Evolutionary conservation across 2,113 vertebrate genomes (phyloP), one percentile per base, ranked within the genome.

Genomic region (Hiodon alosoides): DNA sequence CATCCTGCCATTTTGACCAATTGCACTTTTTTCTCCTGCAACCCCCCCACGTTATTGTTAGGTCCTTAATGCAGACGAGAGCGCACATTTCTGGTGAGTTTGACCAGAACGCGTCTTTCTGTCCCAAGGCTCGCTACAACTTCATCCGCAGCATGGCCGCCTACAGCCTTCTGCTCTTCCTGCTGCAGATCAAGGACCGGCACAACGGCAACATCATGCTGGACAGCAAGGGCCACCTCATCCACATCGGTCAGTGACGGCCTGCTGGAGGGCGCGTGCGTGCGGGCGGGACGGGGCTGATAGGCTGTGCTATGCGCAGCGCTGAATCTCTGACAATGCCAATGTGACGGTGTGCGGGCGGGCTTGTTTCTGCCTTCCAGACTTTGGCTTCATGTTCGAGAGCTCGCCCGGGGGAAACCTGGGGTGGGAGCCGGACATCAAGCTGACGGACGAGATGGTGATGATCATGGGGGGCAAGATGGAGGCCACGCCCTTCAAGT

Each of bases 381-480:
- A 98, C 83, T 98, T 98, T 60, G 97, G 96, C 75, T 98, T 98
- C 91, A 98, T 98, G 94, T 98, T 98, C 82, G 97, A 98, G 84
- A 98, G 96, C 81, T 98, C 97, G 13, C 97, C 97, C 0, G 97
- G 97, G 0, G 95, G 97, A 55, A 98, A 98, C 84, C 92, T 98
- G 6, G 95, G 97, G 81, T 98, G 97, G 97, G 97, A 98, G 76
- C 97, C 97, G 0, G 96, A 98, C 82, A 98, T 98, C 85, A 98
- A 98, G 77, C 90, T 98, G 72, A 98, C 96, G 0, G 96, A 98
- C 16, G 97, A 98, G 86, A 98, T 98, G 97, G 97, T 98, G 86
- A 98, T 98, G 97, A 98, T 98, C 83, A 98, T 98, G 97, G 97
- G 97, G 1, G 96, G 96, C 16, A 98, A 98, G 82, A 98, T 98